Base-by-base conservation (phyloP, 2,797 vertebrate genomes). In the Pipistrellus pipistrellus region DNA sequence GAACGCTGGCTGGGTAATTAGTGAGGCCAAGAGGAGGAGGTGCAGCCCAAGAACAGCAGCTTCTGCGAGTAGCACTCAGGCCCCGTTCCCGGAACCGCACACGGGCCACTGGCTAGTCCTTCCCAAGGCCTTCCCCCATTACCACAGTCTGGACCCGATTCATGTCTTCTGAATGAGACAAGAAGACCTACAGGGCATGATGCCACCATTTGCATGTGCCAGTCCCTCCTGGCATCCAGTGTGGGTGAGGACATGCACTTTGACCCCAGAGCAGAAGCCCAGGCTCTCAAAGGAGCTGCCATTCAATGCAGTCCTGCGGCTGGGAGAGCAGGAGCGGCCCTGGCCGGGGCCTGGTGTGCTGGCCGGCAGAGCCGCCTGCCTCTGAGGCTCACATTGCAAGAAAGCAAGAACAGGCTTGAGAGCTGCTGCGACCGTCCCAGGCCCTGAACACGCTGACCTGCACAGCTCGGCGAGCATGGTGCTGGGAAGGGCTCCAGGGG, bases 61-160 rank as follows among this genome's bases (percentile, higher is more conserved):
- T 66, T 38, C 25, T 1, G 2, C 48, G 0, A 1, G 64, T 35
- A 32, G 41, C 27, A 7, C 41, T 5, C 10, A 0, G 27, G 21
- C 8, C 38, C 30, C 17, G 11, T 18, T 30, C 8, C 0, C 0
- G 9, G 5, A 21, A 18, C 27, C 0, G 4, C 48, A 5, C 0
- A 0, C 0, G 0, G 13, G 11, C 30, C 9, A 55, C 25, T 0
- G 15, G 9, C 9, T 13, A 1, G 38, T 46, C 7, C 10, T 46
- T 27, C 27, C 3, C 32, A 3, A 4, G 6, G 15, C 13, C 68
- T 46, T 15, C 21, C 23, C 3, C 57, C 3, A 0, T 27, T 0
- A 30, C 44, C 35, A 12, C 10, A 14, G 35, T 9, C 48, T 7
- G 10, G 44, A 23, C 4, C 13, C 1, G 25, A n/a, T 1, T 14